These are phyloP conservation scores for Ophiodon elongatus DNA, from an alignment of 2,113 vertebrate species.

Conservation along the genomic window DNA sequence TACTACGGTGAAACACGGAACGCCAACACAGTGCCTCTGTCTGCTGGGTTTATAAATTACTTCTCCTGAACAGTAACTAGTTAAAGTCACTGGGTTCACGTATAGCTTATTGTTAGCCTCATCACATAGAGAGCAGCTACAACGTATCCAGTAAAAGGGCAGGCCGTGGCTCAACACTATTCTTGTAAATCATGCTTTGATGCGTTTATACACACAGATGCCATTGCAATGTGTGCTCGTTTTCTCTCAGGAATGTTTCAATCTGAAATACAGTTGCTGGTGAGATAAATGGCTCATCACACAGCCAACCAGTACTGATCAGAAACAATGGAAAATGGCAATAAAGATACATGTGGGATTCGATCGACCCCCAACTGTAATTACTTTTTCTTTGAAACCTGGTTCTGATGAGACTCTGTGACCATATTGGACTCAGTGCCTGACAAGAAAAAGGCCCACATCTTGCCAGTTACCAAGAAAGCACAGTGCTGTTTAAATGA, in stretches of 20 bases:
- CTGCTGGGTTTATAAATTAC: background rate
- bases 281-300: conserved; percentile 8
- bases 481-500: conserved; percentile 23
- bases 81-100: conserved; percentile 63
- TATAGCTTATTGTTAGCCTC: conserved; percentile 83
- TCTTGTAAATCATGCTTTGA: background rate
- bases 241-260: background rate
- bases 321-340: conserved; percentile 55
- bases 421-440: conserved; percentile 10
- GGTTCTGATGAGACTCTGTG: background rate
- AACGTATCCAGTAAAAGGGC: conserved; percentile 29
- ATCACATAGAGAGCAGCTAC: conserved; percentile 58
- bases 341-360: conserved; percentile 6
- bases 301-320: conserved; percentile 26
- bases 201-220: background rate
- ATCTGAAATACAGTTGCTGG: background rate
- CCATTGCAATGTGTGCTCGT: background rate
- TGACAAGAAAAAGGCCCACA: conserved; percentile 12
- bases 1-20: background rate
- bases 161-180: conserved; percentile 30
- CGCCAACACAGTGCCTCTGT: background rate
- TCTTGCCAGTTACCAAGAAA: background rate
- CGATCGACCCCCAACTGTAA: conserved; percentile 6
- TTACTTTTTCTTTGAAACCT: background rate
- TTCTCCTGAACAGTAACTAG: conserved; percentile 31